Percentiles rank a stretch among this genome's conserved stretches.
These are phyloP conservation scores for Chionis minor DNA, from an alignment of 2,113 vertebrate species.

Conservation along the genomic window DNA sequence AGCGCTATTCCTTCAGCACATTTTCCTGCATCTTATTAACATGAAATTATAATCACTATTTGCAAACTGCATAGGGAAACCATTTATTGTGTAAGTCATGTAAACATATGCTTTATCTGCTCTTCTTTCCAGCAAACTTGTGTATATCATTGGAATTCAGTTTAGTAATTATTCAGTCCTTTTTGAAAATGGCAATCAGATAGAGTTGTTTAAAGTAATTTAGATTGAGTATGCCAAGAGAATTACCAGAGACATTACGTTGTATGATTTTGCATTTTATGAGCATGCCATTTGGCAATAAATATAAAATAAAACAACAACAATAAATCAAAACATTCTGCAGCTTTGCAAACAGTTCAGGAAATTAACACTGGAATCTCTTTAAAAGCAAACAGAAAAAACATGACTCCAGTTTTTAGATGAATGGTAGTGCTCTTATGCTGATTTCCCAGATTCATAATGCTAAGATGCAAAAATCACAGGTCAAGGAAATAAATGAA, in stretches of 20 bases:
- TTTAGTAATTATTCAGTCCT: background rate
- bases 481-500: background rate
- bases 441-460: background rate
- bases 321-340: background rate
- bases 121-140: background rate
- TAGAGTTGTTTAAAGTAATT: background rate
- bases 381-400: background rate
- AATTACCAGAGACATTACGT: background rate
- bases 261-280: constrained; percentile 1
- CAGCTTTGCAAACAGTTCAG: background rate
- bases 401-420: background rate
- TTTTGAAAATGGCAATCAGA: background rate
- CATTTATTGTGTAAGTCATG: background rate
- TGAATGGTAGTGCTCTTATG: background rate
- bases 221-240: background rate
- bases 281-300: background rate
- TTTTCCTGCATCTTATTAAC: constrained; percentile 81
- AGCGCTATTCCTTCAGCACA: constrained; percentile 55
- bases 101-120: constrained; percentile 14
- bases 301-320: background rate
- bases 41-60: constrained; percentile 65
- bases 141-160: background rate
- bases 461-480: background rate
- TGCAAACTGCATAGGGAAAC: background rate
- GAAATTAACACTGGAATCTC: background rate